Percentiles rank a stretch among this genome's conserved stretches.
Conservation (phyloP, 2,797 vertebrate genomes). For the Rhinoraja longicauda region DNA sequence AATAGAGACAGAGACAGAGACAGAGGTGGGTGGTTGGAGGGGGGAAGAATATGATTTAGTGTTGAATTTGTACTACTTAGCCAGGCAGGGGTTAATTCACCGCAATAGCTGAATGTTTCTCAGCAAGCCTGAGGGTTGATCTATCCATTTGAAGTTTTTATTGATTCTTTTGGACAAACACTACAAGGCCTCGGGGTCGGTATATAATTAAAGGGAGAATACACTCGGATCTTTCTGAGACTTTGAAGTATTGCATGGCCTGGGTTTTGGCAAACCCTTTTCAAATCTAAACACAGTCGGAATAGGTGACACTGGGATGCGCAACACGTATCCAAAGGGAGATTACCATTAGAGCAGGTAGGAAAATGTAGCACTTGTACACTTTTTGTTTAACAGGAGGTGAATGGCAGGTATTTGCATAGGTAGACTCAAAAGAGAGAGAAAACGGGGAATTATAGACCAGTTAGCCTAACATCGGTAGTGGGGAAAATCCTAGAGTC, state of each 20-base stretch:
- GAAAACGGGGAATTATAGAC: no score
- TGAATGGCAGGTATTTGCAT: neutral
- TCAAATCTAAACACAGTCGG: neutral
- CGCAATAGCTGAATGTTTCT: neutral
- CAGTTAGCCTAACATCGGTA: no score
- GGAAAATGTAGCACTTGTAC: neutral
- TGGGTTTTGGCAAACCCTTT: neutral
- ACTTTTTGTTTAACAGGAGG: neutral
- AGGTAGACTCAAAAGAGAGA: no score
- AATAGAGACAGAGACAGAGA: neutral
- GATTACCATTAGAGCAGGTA: neutral
- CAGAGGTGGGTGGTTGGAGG: neutral
- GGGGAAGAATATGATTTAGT: neutral
- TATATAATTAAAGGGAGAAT: conserved; percentile 19
- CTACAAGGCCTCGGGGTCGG: conserved; percentile 7
- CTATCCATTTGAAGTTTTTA: conserved; percentile 29
- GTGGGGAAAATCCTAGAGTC: no score
- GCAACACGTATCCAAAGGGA: neutral
- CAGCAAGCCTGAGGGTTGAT: conserved; percentile 15
- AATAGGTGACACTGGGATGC: neutral
- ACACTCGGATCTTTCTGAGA: neutral
- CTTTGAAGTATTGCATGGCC: neutral
- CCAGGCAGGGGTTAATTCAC: neutral
- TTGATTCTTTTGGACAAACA: conserved; percentile 37
- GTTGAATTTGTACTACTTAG: neutral